phyloP scores from a whole-genome alignment of 2,888 invertebrate species.

The Vanessa cardui region DNA sequence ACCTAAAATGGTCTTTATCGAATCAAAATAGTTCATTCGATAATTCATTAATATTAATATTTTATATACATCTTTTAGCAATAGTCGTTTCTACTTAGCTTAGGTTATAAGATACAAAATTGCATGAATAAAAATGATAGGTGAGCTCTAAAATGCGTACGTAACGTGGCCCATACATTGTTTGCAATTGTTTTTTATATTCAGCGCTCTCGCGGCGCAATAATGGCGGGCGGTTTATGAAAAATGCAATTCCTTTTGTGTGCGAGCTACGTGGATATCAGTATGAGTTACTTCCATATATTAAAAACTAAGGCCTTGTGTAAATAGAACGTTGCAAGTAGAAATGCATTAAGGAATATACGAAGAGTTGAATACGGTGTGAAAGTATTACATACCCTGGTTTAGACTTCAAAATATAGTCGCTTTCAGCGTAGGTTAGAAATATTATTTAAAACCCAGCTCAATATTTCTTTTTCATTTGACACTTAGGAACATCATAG shows the following conservation, averaged over 20 bases:
- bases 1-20: not conserved
- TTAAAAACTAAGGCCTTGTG: slow-evolving; percentile 26
- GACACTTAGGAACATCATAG: too few species aligned
- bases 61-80: not conserved
- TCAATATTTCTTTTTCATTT: too few species aligned
- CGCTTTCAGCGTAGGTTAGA: not conserved
- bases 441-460: too few species aligned
- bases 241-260: slow-evolving; percentile 46
- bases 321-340: slow-evolving; percentile 28
- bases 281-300: slow-evolving; percentile 29
- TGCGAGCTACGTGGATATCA: slow-evolving; percentile 26
- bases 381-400: slow-evolving; percentile 3
- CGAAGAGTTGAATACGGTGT: slow-evolving; percentile 10
- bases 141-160: slow-evolving; percentile 23
- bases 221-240: slow-evolving; percentile 45
- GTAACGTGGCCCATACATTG: slow-evolving; percentile 31
- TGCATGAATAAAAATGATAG: not conserved
- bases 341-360: slow-evolving; percentile 29
- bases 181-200: slow-evolving; percentile 41
- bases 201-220: slow-evolving; percentile 37
- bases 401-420: not conserved
- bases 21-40: not conserved
- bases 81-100: not conserved
- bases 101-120: not conserved
- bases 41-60: not conserved